A percentile compares a stretch with the other conserved stretches of the same genome.
Conservation (phyloP, 2,113 vertebrate species). For the Puntigrus tetrazona region DNA sequence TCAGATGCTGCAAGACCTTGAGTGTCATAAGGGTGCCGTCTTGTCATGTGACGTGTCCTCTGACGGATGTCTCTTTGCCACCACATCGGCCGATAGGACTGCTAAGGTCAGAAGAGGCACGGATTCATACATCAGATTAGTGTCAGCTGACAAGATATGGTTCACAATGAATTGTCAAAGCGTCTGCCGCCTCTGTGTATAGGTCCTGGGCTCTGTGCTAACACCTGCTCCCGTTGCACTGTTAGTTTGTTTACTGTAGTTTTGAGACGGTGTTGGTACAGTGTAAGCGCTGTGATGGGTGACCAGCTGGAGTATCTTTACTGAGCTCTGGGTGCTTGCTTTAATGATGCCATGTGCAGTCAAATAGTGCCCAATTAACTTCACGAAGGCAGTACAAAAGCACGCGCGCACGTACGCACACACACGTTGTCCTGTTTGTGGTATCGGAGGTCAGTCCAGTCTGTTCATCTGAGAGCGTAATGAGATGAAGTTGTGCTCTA, state of each 20-base stretch:
- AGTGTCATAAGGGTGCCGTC: constrained; percentile 84
- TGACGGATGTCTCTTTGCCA: constrained; percentile 81
- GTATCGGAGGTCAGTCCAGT: constrained; percentile 27
- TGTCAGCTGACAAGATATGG: background rate
- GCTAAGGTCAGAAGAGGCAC: constrained; percentile 81
- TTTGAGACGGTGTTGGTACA: background rate
- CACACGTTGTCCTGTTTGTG: background rate
- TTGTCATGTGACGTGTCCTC: constrained; percentile 88
- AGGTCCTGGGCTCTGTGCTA: background rate
- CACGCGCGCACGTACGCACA: background rate
- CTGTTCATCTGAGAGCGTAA: constrained; percentile 26
- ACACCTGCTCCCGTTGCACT: constrained; percentile 30
- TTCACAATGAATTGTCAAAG: background rate
- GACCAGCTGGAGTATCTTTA: background rate
- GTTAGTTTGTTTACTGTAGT: background rate
- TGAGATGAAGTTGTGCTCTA: constrained; percentile 9
- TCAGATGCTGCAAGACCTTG: constrained; percentile 77
- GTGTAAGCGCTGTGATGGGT: background rate
- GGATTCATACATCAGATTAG: background rate
- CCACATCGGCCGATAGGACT: constrained; percentile 89
- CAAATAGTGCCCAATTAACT: constrained; percentile 38
- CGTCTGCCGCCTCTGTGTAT: background rate
- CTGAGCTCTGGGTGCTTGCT: background rate
- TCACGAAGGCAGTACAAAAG: background rate
- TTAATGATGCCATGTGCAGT: constrained; percentile 7